A percentile compares a stretch with the other conserved stretches of the same genome.
Conservation (phyloP, 2,113 vertebrate species). For the Brienomyrus longianalis region DNA sequence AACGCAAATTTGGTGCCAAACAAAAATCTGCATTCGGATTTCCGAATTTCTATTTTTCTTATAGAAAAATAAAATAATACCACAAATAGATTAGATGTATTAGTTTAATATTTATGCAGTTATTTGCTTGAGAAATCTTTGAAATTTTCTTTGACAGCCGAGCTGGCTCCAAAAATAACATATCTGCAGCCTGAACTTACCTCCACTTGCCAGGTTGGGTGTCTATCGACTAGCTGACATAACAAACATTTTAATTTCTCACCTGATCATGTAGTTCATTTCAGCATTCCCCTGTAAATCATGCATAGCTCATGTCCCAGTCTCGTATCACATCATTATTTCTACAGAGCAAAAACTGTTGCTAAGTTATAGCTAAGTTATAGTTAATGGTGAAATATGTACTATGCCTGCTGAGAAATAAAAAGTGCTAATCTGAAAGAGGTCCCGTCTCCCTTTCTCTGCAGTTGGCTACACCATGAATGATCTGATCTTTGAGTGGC, state of each 20-base stretch:
- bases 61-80: background rate
- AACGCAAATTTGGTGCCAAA: background rate
- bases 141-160: background rate
- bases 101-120: background rate
- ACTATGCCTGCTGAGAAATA: background rate
- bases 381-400: background rate
- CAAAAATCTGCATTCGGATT: background rate
- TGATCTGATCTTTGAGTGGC: slow-evolving; percentile 83
- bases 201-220: too few species aligned
- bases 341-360: background rate
- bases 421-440: background rate
- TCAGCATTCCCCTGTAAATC: background rate
- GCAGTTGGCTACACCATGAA: slow-evolving; percentile 54
- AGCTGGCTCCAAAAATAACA: background rate
- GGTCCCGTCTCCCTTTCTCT: background rate
- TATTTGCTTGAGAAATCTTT: background rate
- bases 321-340: background rate
- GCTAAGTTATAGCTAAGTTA: background rate
- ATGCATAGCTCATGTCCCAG: background rate
- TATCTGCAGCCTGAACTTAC: background rate
- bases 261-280: background rate
- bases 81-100: background rate
- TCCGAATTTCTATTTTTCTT: background rate
- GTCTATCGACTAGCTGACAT: background rate
- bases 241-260: background rate